Evolutionary conservation across 2,797 vertebrate species (phyloP).

Genomic region (Vespertilio murinus): DNA sequence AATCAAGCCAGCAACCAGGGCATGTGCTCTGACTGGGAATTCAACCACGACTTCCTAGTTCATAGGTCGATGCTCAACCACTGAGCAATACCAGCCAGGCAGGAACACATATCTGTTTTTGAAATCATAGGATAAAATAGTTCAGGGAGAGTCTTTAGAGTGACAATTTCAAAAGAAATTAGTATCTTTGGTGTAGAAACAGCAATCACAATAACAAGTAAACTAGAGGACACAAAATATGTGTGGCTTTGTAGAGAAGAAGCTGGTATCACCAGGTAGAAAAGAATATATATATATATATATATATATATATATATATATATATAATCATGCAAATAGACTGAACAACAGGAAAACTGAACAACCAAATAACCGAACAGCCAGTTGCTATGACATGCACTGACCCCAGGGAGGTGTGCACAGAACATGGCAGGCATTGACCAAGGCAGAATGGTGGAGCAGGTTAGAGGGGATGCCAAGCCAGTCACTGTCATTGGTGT

Average conservation of each 20-base stretch:
- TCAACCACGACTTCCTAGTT: background rate
- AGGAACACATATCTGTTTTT: background rate
- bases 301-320: too few relatives aligned
- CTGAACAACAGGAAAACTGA: too few relatives aligned
- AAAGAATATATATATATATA: background rate
- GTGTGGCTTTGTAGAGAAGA: background rate
- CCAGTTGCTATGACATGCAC: too few relatives aligned
- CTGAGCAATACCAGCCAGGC: background rate
- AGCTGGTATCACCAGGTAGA: background rate
- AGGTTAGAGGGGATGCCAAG: too few relatives aligned
- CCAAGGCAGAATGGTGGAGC: too few relatives aligned
- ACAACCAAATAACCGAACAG: too few relatives aligned
- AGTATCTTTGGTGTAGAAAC: background rate
- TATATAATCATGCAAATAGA: too few relatives aligned
- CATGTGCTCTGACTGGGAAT: too few relatives aligned
- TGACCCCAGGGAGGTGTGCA: too few relatives aligned
- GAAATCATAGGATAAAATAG: background rate
- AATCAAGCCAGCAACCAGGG: background rate
- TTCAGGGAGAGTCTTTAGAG: background rate
- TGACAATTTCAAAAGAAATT: constrained; percentile 37
- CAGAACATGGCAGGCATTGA: too few relatives aligned
- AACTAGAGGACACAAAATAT: background rate
- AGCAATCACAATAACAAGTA: background rate
- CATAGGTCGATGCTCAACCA: background rate
- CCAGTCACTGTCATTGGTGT: too few relatives aligned